Evolutionary conservation across 2,888 invertebrate genomes (phyloP), one percentile per base, ranked within the genome.

Genomic region (Cyclophora punctaria): DNA sequence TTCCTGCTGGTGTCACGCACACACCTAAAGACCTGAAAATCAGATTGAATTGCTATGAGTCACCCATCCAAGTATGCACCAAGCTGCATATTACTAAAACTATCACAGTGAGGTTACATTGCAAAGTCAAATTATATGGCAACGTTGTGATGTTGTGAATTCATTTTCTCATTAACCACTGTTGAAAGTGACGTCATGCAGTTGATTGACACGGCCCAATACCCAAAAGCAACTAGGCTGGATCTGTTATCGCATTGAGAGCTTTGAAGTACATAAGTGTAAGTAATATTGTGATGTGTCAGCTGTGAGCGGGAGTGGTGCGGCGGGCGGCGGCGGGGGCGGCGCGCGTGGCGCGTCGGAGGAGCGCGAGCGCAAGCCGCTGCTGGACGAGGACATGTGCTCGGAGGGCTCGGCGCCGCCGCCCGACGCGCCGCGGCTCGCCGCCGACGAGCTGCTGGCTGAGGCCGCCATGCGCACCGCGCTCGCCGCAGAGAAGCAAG

Each of bases 351-450:
- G 69, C 47, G 69, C 66, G 47, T 74, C 78, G 3, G 84, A 82
- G 57, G 84, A 81, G 58, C 80, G 79, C 62, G 84, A 81, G 58
- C 80, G 79, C 62, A 77, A 80, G 70, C 79, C 76, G 42, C 55
- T 67, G 52, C 55, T 72, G 44, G 83, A 82, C 47, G 83, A 80
- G 67, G 83, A 84, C 71, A 76, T 78, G 81, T 78, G 78, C 65
- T 79, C 80, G 35, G 83, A 82, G 63, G 73, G 69, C 34, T 75
- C 76, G 45, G 69, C 57, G 49, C 52, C 49, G 56, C 63, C 52
- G 59, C 55, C 57, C 88, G 90, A 50, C 94, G 56, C 96, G 97
- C 84, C 93, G 51, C 60, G 95, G 47, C 89, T 95, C 51, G 84
- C 95, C 33, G 91, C 92, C 20, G 94, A 91, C 45, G 87, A 90